Base-by-base conservation (phyloP, 2,888 invertebrate species). In the Amblyjoppa fuscipennis region DNA sequence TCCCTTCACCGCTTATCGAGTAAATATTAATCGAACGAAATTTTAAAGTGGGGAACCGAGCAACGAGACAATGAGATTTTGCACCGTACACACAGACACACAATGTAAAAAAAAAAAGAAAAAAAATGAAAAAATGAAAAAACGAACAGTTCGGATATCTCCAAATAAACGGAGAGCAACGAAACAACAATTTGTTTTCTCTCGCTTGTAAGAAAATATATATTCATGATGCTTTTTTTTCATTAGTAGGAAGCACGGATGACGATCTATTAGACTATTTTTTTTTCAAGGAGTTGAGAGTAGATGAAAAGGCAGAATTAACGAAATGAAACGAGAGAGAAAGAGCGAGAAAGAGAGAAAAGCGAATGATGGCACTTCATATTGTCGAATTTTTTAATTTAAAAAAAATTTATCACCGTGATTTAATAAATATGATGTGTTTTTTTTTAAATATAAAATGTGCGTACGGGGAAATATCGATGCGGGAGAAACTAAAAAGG, bases 31-130 rank as follows among this genome's bases (percentile, higher is more conserved):
- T 4, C 70, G 68, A 56, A 28, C 41, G 59, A 73, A 75, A 38
- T 31, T 61, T 75, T 9, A 31, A 64, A 28, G 34, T 34, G 45
- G 51, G 71, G 75, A 53, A 51, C 59, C 76, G 61, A 61, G 61
- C 13, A 81, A 78, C 66, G 74, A 61, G 59, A 81, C 28, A 51
- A 86, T 87, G 86, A 88, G 91, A 93, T 93, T 93, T 93, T 93
- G 92, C 93, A 93, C 93, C 93, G 91, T 89, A 90, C 91, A 90
- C 90, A 89, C 90, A 89, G 88, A 11, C 88, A 89, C 89, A 88
- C 73, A 49, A 66, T 51, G 16, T 25, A 61, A 25, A 28, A 61
- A 61, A 75, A 64, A 68, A 3, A 16, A 38, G 4, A 20, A 61
- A 25, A 28, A 61, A 61, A 75, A 64, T 68, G 45, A 51, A 20